Base-by-base conservation (phyloP, 2,113 vertebrate species). In the Rhea pennata region DNA sequence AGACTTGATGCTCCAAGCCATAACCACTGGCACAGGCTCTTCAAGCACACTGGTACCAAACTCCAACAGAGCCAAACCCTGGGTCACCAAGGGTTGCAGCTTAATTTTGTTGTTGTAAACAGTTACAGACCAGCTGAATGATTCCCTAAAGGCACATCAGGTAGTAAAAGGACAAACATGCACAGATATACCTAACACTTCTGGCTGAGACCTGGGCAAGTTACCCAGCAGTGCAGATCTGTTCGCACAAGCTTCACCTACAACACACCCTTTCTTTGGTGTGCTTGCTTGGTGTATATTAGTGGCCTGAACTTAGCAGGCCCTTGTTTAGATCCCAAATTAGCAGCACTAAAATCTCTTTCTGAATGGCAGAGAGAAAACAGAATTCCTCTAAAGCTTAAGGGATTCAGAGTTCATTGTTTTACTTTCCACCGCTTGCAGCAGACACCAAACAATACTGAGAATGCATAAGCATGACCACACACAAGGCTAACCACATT, bases 401-500 rank as follows among this genome's bases (percentile, higher is more conserved):
- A 61, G 77, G 75, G 48, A 83, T 82, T 76, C 53, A 21, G 83
- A 88, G 51, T 87, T 81, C 80, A 80, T 90, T 85, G 90, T 89
- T 90, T 89, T 77, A 85, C 59, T 73, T 76, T 72, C 46, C 84
- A 80, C 77, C 2, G 6, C 92, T 95, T 42, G 67, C 8, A 90
- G 84, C 85, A 10, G 78, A 90, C 64, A 50, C 33, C 1, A 16
- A 95, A 96, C 94, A 93, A 97, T 97, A 71, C 84, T 95, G 94
- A 90, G 94, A 96, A 36, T 2, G 2, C n/a, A 74, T 79, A 62
- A 91, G 92, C 59, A 77, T 1, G 87, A 81, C 96, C 96, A 96
- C 93, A 96, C 94, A 96, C 95, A 73, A 66, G 54, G 89, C 80
- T 79, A 93, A 72, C 73, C 84, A 61, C 8, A 10, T 96, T 96